phyloP scores from a whole-genome alignment of 2,888 invertebrate species.

The Boloria euphrosyne region DNA sequence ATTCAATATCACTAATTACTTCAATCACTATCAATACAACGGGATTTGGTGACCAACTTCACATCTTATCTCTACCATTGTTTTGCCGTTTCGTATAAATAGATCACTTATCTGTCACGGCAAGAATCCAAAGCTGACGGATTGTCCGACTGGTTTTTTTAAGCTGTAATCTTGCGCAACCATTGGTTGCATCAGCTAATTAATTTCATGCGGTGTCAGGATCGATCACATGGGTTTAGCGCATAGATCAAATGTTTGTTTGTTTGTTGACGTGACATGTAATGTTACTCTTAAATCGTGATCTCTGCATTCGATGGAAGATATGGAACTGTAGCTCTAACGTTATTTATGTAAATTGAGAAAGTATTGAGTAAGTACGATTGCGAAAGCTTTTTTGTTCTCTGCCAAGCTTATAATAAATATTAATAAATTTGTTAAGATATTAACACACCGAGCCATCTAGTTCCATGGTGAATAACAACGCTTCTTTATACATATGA shows the following conservation, averaged over 20 bases:
- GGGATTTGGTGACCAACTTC: conserved; percentile 29
- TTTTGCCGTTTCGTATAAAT: conserved; percentile 36
- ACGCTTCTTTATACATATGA: no score
- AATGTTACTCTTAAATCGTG: conserved; percentile 49
- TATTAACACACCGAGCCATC: no score
- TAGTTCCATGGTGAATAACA: no score
- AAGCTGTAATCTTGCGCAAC: conserved; percentile 43
- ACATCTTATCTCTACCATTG: conserved; percentile 35
- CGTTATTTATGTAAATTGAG: conserved; percentile 12
- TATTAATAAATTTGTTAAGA: neutral
- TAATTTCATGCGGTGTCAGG: conserved; percentile 68
- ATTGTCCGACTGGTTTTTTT: conserved; percentile 39
- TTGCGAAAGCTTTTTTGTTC: conserved; percentile 19
- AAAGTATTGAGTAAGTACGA: conserved; percentile 20
- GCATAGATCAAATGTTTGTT: conserved; percentile 59
- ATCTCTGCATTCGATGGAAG: conserved; percentile 24
- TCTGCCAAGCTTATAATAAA: neutral
- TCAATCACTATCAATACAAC: conserved; percentile 17
- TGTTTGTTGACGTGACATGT: conserved; percentile 63
- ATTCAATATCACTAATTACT: conserved; percentile 7
- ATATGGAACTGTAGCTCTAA: conserved; percentile 11
- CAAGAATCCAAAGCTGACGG: conserved; percentile 36
- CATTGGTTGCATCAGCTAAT: conserved; percentile 52
- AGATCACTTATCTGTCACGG: conserved; percentile 37
- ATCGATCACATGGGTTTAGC: conserved; percentile 67